Evolutionary conservation across 2,113 vertebrate species (phyloP).

Genomic region (Tragulus kanchil): DNA sequence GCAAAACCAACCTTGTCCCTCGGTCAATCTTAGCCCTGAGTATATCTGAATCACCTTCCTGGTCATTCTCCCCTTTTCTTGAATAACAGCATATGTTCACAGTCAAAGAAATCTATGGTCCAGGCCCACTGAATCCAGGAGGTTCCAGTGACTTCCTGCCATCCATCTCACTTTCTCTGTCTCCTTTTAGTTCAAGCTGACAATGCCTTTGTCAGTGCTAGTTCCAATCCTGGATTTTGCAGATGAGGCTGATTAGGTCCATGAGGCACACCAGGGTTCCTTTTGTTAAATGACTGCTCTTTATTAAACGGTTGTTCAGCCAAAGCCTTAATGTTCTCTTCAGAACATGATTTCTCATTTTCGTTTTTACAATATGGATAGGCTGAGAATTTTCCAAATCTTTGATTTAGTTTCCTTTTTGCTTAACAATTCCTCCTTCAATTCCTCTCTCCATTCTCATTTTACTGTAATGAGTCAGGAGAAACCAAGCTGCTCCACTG

Average conservation of each 20-base stretch:
- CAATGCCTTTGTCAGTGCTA: not conserved
- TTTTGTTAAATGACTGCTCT: not conserved
- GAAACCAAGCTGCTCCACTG: not conserved
- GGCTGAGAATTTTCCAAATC: not conserved
- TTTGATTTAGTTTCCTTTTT: not conserved
- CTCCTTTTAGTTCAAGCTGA: not conserved
- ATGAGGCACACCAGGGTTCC: not conserved
- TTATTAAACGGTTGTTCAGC: not conserved
- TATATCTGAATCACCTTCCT: not conserved
- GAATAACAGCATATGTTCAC: not conserved
- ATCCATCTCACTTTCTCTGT: not conserved
- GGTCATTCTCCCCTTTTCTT: not conserved
- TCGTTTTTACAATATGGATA: not conserved
- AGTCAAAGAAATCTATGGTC: not conserved
- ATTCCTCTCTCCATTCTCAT: not conserved
- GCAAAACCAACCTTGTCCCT: not conserved
- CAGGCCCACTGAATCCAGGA: not conserved
- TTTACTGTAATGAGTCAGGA: not conserved
- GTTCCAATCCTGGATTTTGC: not conserved
- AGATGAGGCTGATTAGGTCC: not conserved
- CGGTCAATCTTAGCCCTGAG: not conserved
- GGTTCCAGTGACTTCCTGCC: not conserved
- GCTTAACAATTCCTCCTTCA: not conserved
- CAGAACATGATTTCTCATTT: not conserved
- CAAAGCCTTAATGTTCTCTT: not conserved